Conservation (phyloP, 2,113 vertebrate species). For the Acrocephalus arundinaceus region DNA sequence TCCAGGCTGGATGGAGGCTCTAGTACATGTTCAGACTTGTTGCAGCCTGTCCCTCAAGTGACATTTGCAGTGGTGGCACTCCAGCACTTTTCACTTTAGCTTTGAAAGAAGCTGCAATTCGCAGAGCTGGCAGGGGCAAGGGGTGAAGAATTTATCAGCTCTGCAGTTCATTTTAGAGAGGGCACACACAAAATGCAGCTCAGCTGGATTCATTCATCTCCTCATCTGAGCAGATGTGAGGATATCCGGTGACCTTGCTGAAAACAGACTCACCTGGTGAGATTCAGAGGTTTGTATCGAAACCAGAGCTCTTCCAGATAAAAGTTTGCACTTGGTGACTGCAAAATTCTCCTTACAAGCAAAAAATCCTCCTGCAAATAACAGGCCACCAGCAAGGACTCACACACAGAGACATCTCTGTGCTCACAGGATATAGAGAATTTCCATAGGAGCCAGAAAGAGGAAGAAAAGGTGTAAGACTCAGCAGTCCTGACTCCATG, state of each 20-base stretch:
- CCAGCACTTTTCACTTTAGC: neutral
- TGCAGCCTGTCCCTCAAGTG: conserved; percentile 1
- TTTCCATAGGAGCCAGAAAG: neutral
- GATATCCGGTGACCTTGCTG: conserved; percentile 8
- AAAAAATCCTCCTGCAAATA: neutral
- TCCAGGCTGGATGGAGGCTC: neutral
- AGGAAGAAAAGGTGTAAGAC: neutral
- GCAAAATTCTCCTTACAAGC: neutral
- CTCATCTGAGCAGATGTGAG: conserved; percentile 10
- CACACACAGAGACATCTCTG: neutral
- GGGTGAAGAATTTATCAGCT: conserved; percentile 12
- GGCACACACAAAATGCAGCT: conserved; percentile 12
- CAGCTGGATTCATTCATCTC: conserved; percentile 41
- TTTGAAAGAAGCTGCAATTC: neutral
- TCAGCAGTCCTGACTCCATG: neutral
- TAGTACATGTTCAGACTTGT: neutral
- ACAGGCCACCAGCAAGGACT: neutral
- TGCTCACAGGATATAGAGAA: neutral
- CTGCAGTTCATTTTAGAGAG: neutral
- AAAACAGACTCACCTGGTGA: conserved; percentile 49
- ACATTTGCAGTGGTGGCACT: neutral
- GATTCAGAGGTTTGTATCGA: neutral
- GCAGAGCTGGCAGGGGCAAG: neutral
- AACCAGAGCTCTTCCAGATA: neutral
- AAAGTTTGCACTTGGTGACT: neutral